Evolutionary conservation across 2,888 invertebrate genomes (phyloP), one percentile per base, ranked within the genome.

Genomic region (Drosophila mimica): DNA sequence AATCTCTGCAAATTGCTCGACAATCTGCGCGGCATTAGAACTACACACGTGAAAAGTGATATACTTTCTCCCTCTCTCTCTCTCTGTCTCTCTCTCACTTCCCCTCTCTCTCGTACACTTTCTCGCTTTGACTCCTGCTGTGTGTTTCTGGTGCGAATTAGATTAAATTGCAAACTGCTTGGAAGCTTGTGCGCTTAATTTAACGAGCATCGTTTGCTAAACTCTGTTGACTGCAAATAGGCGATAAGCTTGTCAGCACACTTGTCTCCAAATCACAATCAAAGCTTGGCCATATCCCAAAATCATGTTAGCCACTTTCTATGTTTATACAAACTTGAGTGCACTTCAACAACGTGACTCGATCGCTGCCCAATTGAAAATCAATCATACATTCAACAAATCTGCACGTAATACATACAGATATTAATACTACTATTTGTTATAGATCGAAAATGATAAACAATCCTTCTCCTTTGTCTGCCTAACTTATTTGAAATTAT

Each of bases 1-100:
- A 93, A 92, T 92, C 92, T 91, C 89, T 88, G 91, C 92, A 92
- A 92, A 93, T 92, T 92, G 92, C 90, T 91, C 85, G 88, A 89
- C 93, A 92, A 92, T 92, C 92, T 92, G 92, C 91, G 74, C 82
- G 81, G 92, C 86, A 91, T 91, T 90, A 91, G 81, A 89, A 73
- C 73, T 75, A 70, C 85, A 81, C 82, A 87, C 88, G 86, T 88
- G 88, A 82, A 83, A 81, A 78, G 72, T 77, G 82, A 82, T 82
- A 75, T 30, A 46, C 33, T 53, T 38, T 34, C 52, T 6, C 46
- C 8, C 25, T 5, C 36, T 34, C 8, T 34, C 36, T 11, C 51
- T 4, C 43, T 13, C 9, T 13, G 6, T 13, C 46, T 13, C 3
- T 13, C 33, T 51, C 34, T 38, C 38, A 6, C 30, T 17, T 13